Percentiles rank a stretch among this genome's conserved stretches.
These are phyloP conservation scores for Mormyrops attenuatus DNA, from an alignment of 2,797 vertebrate species.

Conservation along the genomic window DNA sequence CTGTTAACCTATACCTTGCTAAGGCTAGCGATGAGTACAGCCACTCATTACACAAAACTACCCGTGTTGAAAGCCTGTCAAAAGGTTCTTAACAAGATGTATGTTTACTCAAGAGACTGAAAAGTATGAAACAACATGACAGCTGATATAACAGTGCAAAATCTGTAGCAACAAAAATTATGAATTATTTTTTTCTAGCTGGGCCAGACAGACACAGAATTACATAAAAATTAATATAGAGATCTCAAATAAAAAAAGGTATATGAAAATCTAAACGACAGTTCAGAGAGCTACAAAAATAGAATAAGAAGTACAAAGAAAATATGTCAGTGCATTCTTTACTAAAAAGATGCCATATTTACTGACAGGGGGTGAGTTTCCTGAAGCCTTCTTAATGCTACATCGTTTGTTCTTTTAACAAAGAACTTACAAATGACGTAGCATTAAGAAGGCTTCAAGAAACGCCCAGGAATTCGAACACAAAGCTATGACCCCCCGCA, in stretches of 20 bases:
- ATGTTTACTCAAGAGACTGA: not conserved
- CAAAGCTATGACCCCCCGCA: not conserved
- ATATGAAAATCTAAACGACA: not conserved
- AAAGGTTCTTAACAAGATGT: not conserved
- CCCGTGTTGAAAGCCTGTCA: not conserved
- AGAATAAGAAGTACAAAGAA: not conserved
- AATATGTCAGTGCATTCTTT: not conserved
- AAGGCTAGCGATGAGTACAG: not conserved
- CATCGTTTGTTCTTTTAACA: not conserved
- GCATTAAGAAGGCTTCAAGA: not conserved
- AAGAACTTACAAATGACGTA: not conserved
- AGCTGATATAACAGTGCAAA: not conserved
- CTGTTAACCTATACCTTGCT: not conserved
- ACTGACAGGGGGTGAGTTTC: not conserved
- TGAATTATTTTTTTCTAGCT: not conserved
- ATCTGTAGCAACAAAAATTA: not conserved
- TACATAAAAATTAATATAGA: not conserved
- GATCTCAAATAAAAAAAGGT: not conserved
- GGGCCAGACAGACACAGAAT: not conserved
- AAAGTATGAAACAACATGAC: not conserved
- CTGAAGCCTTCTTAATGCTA: not conserved
- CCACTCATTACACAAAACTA: not conserved
- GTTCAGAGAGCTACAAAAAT: not conserved
- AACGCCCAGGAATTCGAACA: not conserved
- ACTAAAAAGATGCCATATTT: not conserved